Base-by-base conservation (phyloP, 2,888 invertebrate genomes). In the Trissolcus japonicus region DNA sequence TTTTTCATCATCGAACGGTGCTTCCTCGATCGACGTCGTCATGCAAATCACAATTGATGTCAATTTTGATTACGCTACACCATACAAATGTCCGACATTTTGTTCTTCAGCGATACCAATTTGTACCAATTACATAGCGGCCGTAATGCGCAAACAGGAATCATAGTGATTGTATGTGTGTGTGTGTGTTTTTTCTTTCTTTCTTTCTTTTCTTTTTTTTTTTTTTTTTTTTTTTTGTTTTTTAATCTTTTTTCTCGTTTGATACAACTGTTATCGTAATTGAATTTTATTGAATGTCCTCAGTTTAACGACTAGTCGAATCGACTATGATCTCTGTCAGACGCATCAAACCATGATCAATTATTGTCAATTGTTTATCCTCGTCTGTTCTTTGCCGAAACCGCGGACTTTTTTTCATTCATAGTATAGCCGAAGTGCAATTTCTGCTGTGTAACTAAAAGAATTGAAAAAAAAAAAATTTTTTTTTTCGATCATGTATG, bases 401-500 rank as follows among this genome's bases (percentile, higher is more conserved):
- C 35, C 51, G 21, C 51, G 13, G 19, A 51, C 46, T 50, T 35
- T 60, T 50, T 57, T 67, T 67, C 40, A 68, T n/a, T 35, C 14
- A 46, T 53, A 40, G 21, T 68, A 25, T 68, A 68, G 62, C 59
- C 53, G 48, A 68, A 68, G 75, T 75, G 75, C 75, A 75, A 75
- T 75, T 75, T 68, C 63, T 17, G 68, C 54, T 68, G 75, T 75
- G 68, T 62, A 62, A 74, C 66, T 43, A 67, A 57, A 48, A 63
- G 43, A 29, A 46, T 43, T 73, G 19, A 19, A 19, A 25, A 25
- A 25, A 25, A 25, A 9, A 35, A 7, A 35, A 35, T 62, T 62
- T 51, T 50, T 71, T 65, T 9, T 55, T 56, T 62, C 54, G 19
- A 74, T 61, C 25, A 46, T 48, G 50, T 11, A 3, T 43, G 35